A percentile compares a stretch with the other conserved stretches of the same genome.
These are phyloP conservation scores for Rotaria socialis DNA, from an alignment of 2,888 invertebrate species.

Conservation along the genomic window DNA sequence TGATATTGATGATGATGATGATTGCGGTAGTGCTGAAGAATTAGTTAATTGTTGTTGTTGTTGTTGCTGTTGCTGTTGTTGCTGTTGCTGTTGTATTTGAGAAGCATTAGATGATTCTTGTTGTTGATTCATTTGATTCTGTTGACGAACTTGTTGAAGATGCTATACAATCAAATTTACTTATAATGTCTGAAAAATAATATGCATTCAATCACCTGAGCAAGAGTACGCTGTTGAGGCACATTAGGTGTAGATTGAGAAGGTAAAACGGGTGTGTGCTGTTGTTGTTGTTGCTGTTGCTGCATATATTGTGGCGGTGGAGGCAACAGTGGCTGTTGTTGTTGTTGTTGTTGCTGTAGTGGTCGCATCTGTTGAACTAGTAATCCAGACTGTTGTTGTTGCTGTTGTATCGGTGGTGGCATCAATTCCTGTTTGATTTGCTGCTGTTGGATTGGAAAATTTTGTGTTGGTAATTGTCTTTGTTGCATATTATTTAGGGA, in stretches of 20 bases:
- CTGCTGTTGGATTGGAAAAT: not conserved
- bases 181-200: not conserved
- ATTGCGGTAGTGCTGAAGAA: not conserved
- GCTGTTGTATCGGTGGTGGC: not conserved
- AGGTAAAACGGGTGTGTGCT: not conserved
- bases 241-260: not conserved
- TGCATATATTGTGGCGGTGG: not conserved
- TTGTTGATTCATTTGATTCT: constrained; percentile 1
- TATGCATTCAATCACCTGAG: not conserved
- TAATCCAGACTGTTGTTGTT: not conserved
- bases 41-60: not conserved
- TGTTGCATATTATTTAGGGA: not conserved
- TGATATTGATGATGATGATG: not conserved
- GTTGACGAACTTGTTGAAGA: constrained; percentile 14
- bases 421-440: constrained; percentile 18
- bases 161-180: not conserved
- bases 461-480: not conserved
- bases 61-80: not conserved
- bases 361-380: not conserved
- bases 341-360: not conserved
- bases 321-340: not conserved
- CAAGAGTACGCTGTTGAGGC: not conserved
- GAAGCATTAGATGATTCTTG: not conserved
- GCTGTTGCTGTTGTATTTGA: not conserved
- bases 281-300: not conserved